These are phyloP conservation scores for Papilio gigon DNA, from an alignment of 2,888 invertebrate species.

Conservation along the genomic window DNA sequence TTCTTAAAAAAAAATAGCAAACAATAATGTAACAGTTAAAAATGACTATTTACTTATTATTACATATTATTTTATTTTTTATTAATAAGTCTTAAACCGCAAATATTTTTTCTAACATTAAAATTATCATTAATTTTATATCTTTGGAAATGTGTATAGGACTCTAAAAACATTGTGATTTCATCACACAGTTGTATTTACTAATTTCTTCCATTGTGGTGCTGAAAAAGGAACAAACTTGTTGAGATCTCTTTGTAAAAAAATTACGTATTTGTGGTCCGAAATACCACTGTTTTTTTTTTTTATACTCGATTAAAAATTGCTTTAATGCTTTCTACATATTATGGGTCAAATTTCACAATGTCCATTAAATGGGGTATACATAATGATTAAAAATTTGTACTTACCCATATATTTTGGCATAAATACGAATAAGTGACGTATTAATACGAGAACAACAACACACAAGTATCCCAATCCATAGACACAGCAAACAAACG, in stretches of 20 bases:
- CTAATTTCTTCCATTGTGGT: constrained; percentile 65
- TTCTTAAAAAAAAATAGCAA: too few relatives aligned
- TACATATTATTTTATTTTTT: background rate
- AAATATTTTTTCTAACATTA: background rate
- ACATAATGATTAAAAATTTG: too few relatives aligned
- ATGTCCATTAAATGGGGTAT: too few relatives aligned
- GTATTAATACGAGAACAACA: constrained; percentile 71
- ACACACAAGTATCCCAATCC: constrained; percentile 72
- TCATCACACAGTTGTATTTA: constrained; percentile 50
- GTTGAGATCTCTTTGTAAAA: background rate
- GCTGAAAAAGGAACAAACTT: constrained; percentile 55
- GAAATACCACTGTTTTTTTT: too few relatives aligned
- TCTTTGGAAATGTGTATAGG: constrained; percentile 7
- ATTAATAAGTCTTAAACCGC: too few relatives aligned
- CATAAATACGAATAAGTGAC: constrained; percentile 74
- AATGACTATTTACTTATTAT: constrained; percentile 8
- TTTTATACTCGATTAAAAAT: too few relatives aligned
- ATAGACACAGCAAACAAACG: constrained; percentile 82
- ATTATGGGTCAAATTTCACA: too few relatives aligned
- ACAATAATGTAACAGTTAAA: background rate
- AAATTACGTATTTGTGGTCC: background rate
- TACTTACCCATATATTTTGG: constrained; percentile 73
- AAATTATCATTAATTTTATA: background rate
- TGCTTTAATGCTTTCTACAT: too few relatives aligned
- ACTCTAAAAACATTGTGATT: background rate